Percentiles rank a stretch among this genome's conserved stretches.
Conservation (phyloP, 2,113 vertebrate genomes). For the Zosterops pallidus region DNA sequence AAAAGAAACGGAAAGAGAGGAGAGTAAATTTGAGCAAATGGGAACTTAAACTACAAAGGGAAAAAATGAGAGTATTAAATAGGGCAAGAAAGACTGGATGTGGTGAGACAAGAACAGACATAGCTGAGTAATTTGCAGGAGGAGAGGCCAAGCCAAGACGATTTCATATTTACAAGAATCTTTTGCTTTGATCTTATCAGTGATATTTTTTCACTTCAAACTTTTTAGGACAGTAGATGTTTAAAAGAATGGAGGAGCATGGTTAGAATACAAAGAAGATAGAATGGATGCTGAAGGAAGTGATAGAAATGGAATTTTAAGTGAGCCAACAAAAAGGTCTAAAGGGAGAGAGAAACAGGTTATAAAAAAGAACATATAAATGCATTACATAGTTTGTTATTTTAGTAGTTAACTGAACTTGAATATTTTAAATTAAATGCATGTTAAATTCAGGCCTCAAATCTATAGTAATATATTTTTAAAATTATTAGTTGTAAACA, state of each 20-base stretch:
- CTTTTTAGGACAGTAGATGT: neutral
- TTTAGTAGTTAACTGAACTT: neutral
- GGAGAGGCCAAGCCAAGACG: neutral
- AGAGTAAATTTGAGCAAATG: neutral
- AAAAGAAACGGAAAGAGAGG: neutral
- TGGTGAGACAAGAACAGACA: neutral
- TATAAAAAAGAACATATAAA: neutral
- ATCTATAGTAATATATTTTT: neutral
- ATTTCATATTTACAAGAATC: neutral
- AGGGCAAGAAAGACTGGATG: neutral
- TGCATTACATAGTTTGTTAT: neutral
- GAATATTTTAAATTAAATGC: neutral
- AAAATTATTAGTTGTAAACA: neutral
- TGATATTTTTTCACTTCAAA: neutral
- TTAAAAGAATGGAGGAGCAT: neutral
- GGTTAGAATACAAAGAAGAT: neutral
- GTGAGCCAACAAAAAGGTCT: neutral
- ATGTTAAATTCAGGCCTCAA: neutral
- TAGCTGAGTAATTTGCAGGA: neutral
- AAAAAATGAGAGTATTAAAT: neutral
- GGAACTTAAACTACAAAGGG: neutral
- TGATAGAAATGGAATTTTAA: neutral
- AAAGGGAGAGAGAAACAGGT: neutral
- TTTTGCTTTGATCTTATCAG: neutral
- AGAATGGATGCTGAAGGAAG: neutral